A percentile compares a stretch with the other conserved stretches of the same genome.
Conservation (phyloP, 2,797 vertebrate genomes). For the Rhynchotus rufescens region DNA sequence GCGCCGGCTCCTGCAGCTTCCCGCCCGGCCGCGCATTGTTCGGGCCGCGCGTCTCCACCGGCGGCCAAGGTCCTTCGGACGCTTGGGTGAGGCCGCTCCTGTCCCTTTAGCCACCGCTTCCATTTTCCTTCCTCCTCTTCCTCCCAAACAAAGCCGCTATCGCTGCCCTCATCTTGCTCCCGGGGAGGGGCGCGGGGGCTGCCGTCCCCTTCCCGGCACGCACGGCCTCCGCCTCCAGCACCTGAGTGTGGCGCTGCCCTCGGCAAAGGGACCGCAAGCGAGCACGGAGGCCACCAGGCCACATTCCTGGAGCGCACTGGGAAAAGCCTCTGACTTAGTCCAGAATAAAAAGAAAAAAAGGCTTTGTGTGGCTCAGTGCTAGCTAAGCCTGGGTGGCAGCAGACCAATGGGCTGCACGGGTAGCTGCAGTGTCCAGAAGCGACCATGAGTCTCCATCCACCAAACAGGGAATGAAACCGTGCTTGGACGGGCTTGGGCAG, state of each 20-base stretch:
- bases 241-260: rapidly evolving
- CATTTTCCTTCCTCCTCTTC: constrained; percentile 69
- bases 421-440: background rate
- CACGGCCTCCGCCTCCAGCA: rapidly evolving
- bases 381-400: background rate
- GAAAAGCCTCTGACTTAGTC: background rate
- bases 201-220: background rate
- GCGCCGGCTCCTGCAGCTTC: background rate
- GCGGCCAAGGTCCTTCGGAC: background rate
- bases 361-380: background rate
- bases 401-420: rapidly evolving
- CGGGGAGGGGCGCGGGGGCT: background rate
- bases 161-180: constrained; percentile 31
- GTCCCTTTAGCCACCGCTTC: constrained; percentile 39
- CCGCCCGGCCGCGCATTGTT: constrained; percentile 65
- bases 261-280: background rate
- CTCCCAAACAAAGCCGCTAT: constrained; percentile 66
- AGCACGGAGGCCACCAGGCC: background rate
- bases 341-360: background rate
- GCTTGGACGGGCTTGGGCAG: background rate
- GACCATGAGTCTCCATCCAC: background rate
- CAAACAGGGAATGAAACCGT: background rate
- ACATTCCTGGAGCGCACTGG: constrained; percentile 13
- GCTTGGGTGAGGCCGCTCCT: constrained; percentile 43
- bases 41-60: constrained; percentile 53